phyloP scores from a whole-genome alignment of 2,797 vertebrate genomes.

The Microtus obscurus region DNA sequence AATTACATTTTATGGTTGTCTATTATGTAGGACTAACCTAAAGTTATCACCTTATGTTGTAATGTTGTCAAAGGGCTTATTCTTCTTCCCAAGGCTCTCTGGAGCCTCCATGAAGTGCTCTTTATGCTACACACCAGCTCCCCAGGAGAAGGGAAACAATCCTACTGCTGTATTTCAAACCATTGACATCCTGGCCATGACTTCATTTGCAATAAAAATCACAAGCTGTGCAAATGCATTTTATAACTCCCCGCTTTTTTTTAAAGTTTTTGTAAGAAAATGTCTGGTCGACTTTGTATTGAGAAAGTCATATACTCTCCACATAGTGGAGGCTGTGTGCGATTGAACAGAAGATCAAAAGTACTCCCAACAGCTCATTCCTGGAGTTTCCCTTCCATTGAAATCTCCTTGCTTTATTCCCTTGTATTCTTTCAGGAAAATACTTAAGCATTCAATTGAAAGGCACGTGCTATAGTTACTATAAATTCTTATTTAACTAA shows the following conservation, averaged over 20 bases:
- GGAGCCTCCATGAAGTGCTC: slow-evolving; percentile 61
- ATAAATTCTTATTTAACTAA: neutral
- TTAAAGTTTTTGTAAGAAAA: slow-evolving; percentile 63
- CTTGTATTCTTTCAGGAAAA: neutral
- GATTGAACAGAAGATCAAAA: neutral
- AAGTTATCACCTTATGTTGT: slow-evolving; percentile 73
- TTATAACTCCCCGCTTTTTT: slow-evolving; percentile 63
- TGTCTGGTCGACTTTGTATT: neutral
- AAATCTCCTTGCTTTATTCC: neutral
- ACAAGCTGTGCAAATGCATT: slow-evolving; percentile 50
- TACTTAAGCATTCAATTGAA: neutral
- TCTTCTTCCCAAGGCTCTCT: slow-evolving; percentile 70
- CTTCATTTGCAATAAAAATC: slow-evolving; percentile 73
- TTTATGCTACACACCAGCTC: slow-evolving; percentile 52
- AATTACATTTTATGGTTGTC: slow-evolving; percentile 76
- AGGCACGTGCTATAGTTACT: neutral
- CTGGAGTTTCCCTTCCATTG: neutral
- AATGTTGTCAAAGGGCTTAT: slow-evolving; percentile 69
- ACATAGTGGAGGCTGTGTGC: neutral
- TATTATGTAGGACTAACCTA: slow-evolving; percentile 71
- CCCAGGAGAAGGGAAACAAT: slow-evolving; percentile 68
- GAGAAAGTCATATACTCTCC: neutral
- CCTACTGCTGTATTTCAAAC: slow-evolving; percentile 71
- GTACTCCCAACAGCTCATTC: neutral
- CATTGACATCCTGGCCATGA: slow-evolving; percentile 54